Evolutionary conservation across 1,140 invertebrate species (phyloP), one percentile per base, ranked within the genome.

Genomic region (Drosophila erecta): DNA sequence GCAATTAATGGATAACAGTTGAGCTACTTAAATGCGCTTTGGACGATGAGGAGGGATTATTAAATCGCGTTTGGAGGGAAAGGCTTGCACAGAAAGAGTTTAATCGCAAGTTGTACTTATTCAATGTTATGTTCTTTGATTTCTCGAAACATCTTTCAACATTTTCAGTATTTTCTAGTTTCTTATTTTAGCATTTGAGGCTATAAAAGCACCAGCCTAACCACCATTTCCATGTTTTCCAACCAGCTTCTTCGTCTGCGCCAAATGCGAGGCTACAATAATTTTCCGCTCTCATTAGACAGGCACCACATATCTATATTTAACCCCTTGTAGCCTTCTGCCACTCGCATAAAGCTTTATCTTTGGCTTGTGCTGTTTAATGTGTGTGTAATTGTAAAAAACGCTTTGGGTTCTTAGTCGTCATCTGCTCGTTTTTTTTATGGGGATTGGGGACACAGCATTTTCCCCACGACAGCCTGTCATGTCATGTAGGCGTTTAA

Each of bases 341-440:
- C 43, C 49, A 46, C 27, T 47, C 33, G 11, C 47, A 4, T 49
- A 17, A 35, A 4, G 46, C 30, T 40, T 24, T 40, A 47, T 65
- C 49, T 51, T 30, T 43, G 12, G 14, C 44, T 51, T 59, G 46
- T 41, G 11, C 35, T 49, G 50, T 27, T 70, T 84, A 87, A 90
- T 87, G 80, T 79, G 83, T 87, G 83, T 90, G 75, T 90, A 90
- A 90, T 90, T 90, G 85, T 75, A 64, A 49, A 84, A 81, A 74
- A 78, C 67, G 73, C 72, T 69, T 49, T 49, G 46, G 24, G 46
- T 49, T 49, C 46, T 30, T 49, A 24, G 46, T 49, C 46, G 46
- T 49, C 46, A 15, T 69, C 30, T 49, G 30, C 50, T 53, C 38
- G 40, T 44, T 44, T 44, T 57, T n/a, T 47, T 0, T 17, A 1